These are phyloP conservation scores for Festucalex cinctus DNA, from an alignment of 2,113 vertebrate species.

Conservation along the genomic window DNA sequence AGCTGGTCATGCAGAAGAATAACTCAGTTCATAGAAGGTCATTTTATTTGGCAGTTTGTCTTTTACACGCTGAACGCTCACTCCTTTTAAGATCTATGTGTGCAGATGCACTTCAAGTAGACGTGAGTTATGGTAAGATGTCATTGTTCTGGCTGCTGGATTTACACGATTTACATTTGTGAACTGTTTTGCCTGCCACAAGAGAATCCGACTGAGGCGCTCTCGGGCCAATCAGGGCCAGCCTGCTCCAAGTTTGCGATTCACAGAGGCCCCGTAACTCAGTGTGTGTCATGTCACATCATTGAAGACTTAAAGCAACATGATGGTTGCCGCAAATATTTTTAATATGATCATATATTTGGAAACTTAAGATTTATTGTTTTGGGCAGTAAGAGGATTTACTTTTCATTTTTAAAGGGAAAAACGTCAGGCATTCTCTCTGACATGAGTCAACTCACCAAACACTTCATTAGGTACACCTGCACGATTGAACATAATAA, in stretches of 20 bases:
- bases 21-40: constrained; percentile 33
- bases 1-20: constrained; percentile 6
- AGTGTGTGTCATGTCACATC: constrained; percentile 53
- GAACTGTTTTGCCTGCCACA: constrained; percentile 16
- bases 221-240: constrained; percentile 16
- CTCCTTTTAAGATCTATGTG: constrained; percentile 5
- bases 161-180: constrained; percentile 58
- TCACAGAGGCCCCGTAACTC: constrained; percentile 37
- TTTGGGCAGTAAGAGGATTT: background rate
- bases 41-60: constrained; percentile 14
- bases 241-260: constrained; percentile 27
- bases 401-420: background rate
- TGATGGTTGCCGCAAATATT: constrained; percentile 26
- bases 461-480: no score
- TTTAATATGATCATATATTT: background rate
- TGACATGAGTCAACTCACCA: no score
- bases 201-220: constrained; percentile 16
- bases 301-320: constrained; percentile 39
- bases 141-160: constrained; percentile 46
- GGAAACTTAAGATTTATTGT: background rate
- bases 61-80: constrained; percentile 2
- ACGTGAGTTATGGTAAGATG: constrained; percentile 52
- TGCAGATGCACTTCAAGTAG: constrained; percentile 38
- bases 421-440: background rate
- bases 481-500: no score